A percentile compares a stretch with the other conserved stretches of the same genome.
Evolutionary conservation across 2,888 invertebrate species (phyloP).

Genomic region (Trisateles emortualis): DNA sequence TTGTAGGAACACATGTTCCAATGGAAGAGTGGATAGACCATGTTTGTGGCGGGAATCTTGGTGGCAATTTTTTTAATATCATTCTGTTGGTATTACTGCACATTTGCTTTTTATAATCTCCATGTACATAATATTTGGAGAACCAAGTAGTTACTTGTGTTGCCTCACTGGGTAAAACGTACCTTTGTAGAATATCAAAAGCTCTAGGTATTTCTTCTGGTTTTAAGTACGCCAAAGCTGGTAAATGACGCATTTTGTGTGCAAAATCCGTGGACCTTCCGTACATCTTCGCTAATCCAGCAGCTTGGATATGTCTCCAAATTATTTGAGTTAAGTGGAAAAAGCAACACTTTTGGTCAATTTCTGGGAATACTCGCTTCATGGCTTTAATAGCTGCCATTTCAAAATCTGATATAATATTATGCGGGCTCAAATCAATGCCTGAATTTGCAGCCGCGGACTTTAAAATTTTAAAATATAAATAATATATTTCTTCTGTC

Average conservation of each 20-base stretch:
- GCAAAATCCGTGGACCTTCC: neutral
- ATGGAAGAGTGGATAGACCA: too few species aligned
- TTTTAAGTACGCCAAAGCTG: neutral
- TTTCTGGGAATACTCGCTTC: neutral
- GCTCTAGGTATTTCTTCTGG: neutral
- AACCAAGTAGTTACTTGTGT: too few species aligned
- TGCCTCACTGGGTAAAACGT: too few species aligned
- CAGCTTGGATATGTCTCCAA: neutral
- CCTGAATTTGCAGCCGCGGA: neutral
- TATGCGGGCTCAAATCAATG: neutral
- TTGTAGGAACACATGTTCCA: too few species aligned
- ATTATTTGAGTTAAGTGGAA: neutral
- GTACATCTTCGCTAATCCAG: neutral
- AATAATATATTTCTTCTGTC: neutral
- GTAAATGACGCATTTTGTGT: neutral
- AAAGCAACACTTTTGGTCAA: neutral
- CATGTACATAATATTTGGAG: too few species aligned
- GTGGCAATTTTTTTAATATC: too few species aligned
- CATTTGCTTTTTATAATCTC: too few species aligned
- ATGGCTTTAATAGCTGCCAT: neutral
- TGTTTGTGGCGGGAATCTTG: too few species aligned
- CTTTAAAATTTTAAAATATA: neutral
- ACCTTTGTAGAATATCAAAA: too few species aligned
- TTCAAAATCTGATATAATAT: neutral
- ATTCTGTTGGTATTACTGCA: too few species aligned